Base-by-base conservation (phyloP, 2,888 invertebrate species). In the Drosophila cognata region DNA sequence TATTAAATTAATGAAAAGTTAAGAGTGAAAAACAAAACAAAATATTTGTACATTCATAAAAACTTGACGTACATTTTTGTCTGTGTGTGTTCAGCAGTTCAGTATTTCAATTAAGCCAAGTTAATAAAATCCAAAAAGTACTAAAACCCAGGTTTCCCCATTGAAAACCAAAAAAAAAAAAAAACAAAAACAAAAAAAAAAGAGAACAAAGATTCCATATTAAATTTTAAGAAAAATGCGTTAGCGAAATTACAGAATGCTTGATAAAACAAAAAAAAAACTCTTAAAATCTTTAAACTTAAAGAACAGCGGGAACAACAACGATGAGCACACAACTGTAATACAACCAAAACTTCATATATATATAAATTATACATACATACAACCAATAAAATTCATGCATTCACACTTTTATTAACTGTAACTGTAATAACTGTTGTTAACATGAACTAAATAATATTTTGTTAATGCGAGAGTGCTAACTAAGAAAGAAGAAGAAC, bases 61-160 rank as follows among this genome's bases (percentile, higher is more conserved):
- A 71, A 71, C 43, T 58, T 66, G 51, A 64, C 65, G 67, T 79
- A 79, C 67, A 71, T 67, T 71, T 63, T 71, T 62, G 78, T 86
- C 85, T 82, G 82, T 77, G 70, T 79, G 77, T 81, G 85, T 85
- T 85, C 83, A 85, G 79, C 82, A 73, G 80, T 84, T 80, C 83
- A 90, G 88, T 89, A 90, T 90, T 90, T 85, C 78, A 85, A 89
- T 79, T 89, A 90, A 86, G 85, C 88, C 90, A 88, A 90, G 74
- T 77, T 68, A 79, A 63, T 52, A 46, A 71, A 73, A 56, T 62
- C 46, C 28, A 67, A 68, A 74, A 60, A 50, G 31, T 69, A 71
- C 64, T 79, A 74, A 77, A 74, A 71, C 75, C 80, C 80, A 69
- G 88, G 88, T 89, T 82, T 85, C 87, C 56, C 82, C 75, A 77